These are phyloP conservation scores for Yponomeuta malinellus DNA, from an alignment of 2,888 invertebrate species.

Conservation along the genomic window DNA sequence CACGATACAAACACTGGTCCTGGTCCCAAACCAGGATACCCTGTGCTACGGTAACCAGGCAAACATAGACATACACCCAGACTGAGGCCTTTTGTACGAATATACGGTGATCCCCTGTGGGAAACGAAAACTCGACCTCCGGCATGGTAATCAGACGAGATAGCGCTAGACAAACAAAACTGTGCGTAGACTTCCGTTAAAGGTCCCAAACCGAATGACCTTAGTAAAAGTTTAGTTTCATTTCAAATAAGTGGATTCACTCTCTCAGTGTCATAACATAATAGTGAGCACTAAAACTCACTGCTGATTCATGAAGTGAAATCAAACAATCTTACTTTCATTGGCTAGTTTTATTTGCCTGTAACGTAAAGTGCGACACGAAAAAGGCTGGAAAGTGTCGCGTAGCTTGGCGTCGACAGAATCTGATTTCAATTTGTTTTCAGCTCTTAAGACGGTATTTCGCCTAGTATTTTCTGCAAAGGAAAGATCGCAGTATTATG, in stretches of 20 bases:
- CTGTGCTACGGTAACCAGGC: too few relatives aligned
- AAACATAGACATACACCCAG: too few relatives aligned
- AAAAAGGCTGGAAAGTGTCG: constrained; percentile 62
- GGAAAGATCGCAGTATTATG: constrained; percentile 30
- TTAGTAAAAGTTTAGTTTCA: background rate
- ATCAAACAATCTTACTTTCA: constrained; percentile 63
- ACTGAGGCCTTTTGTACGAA: too few relatives aligned
- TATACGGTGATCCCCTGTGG: too few relatives aligned
- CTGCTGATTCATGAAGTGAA: constrained; percentile 68
- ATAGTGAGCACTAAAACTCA: constrained; percentile 49
- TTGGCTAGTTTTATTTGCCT: constrained; percentile 48
- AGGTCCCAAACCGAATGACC: too few relatives aligned
- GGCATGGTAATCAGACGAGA: too few relatives aligned
- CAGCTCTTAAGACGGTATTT: constrained; percentile 39
- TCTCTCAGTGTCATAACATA: constrained; percentile 27
- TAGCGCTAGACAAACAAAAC: too few relatives aligned
- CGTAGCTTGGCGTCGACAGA: constrained; percentile 45
- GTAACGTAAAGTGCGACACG: constrained; percentile 45
- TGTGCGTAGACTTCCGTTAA: too few relatives aligned
- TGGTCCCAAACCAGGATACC: too few relatives aligned
- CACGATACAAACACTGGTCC: too few relatives aligned
- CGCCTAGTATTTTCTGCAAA: background rate
- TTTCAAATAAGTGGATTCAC: background rate
- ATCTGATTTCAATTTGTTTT: constrained; percentile 36
- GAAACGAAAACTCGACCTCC: too few relatives aligned